phyloP scores from a whole-genome alignment of 2,113 vertebrate genomes.

The Hypanus sabinus region DNA sequence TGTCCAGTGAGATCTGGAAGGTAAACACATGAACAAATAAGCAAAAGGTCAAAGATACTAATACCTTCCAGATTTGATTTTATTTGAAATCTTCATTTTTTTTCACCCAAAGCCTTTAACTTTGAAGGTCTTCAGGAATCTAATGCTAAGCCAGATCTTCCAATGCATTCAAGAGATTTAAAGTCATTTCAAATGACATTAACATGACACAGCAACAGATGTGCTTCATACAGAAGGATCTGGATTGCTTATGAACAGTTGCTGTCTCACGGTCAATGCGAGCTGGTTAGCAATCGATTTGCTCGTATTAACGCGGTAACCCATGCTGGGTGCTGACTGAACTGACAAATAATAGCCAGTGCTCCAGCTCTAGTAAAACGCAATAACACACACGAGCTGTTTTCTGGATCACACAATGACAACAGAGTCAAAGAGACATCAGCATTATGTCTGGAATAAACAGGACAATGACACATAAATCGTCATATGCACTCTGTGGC shows the following conservation, averaged over 20 bases:
- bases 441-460: neutral
- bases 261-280: neutral
- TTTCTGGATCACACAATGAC: neutral
- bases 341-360: neutral
- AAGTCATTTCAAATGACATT: neutral
- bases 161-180: constrained; percentile 22
- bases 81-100: neutral
- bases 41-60: constrained; percentile 15
- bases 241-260: neutral
- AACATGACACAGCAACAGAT: constrained; percentile 23
- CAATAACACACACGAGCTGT: neutral
- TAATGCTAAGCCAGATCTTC: constrained; percentile 14
- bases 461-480: neutral
- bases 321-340: neutral
- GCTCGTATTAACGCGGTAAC: neutral
- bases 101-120: neutral
- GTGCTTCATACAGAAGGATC: neutral
- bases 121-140: neutral
- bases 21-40: constrained; percentile 33
- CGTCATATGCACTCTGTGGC: no score
- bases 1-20: neutral
- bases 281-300: neutral
- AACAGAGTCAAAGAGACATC: neutral
- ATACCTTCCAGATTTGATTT: constrained; percentile 31
- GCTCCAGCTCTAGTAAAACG: neutral